Conservation (phyloP, 2,797 vertebrate species). For the Steatocranus sp. region DNA sequence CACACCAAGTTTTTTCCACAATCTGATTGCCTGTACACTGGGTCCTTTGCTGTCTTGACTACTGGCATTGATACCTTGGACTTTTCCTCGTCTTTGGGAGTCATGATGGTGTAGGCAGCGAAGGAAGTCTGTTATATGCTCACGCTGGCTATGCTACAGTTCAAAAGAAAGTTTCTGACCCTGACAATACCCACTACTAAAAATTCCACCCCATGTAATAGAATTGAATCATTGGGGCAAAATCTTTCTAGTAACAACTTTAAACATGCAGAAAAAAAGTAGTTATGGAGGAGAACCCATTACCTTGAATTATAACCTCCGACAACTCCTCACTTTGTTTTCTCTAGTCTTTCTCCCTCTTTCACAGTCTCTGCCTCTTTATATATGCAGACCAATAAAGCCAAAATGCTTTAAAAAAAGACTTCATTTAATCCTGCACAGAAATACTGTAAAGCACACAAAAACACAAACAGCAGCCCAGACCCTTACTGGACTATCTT, state of each 20-base stretch:
- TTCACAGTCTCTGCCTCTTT: neutral
- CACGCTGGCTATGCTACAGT: neutral
- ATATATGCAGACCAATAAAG: conserved; percentile 9
- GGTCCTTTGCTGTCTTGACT: neutral
- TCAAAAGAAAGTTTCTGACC: neutral
- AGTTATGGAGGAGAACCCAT: neutral
- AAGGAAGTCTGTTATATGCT: neutral
- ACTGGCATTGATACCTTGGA: neutral
- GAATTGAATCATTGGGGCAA: neutral
- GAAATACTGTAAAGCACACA: neutral
- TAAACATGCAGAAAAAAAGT: neutral
- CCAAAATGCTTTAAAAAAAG: conserved; percentile 13
- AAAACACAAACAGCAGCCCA: neutral
- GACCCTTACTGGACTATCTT: conserved; percentile 24
- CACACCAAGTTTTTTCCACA: neutral
- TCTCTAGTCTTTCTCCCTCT: neutral
- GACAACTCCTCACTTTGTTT: neutral
- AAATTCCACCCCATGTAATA: neutral
- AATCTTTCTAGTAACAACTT: neutral
- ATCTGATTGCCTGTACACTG: neutral
- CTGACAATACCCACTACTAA: neutral
- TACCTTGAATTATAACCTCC: neutral
- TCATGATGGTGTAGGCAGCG: neutral
- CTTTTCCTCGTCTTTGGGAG: neutral
- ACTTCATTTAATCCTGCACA: neutral